Evolutionary conservation across 2,797 vertebrate genomes (phyloP), one percentile per base, ranked within the genome.

Genomic region (Echiichthys vipera): DNA sequence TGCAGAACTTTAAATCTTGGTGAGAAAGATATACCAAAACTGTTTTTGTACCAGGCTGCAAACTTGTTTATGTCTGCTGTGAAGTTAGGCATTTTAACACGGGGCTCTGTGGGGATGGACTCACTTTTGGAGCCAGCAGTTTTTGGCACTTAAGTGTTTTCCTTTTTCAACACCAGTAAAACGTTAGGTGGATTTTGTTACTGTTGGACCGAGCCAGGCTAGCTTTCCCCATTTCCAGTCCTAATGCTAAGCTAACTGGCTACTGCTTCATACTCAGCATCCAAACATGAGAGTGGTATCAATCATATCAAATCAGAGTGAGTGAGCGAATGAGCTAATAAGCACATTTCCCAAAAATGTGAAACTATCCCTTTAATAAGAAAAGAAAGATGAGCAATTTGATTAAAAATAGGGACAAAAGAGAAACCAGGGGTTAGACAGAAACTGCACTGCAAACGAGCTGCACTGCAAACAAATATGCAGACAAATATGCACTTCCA

Each of bases 361-460:
- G 22, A 18, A 66, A 82, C 36, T 57, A 24, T 24, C 74, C 37
- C 30, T 58, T 72, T 32, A 37, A 74, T 3, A 54, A 69, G 13
- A 53, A 71, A 71, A 49, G 15, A 39, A 80, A 24, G 2, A 46
- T 37, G 3, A 69, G 39, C 10, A 66, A 64, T 29, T 32, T 42
- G 2, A 32, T 40, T 12, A 15, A 36, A 34, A 18, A 37, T 4
- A 22, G 15, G 24, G 36, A 45, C 42, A 73, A 65, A 77, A 62
- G 53, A 81, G 57, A 84, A 80, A 86, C 18, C 10, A 54, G 67
- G 63, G 40, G 84, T 93, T 91, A 90, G 84, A 85, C 57, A 79
- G 66, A 81, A 58, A 77, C 36, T 17, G 34, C 58, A 69, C 59
- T 2, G 25, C 20, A 74, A 36, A 74, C 27, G 46, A 64, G 61